A percentile compares a stretch with the other conserved stretches of the same genome.
phyloP scores from a whole-genome alignment of 2,113 vertebrate species.

The Tachuris rubrigastra region DNA sequence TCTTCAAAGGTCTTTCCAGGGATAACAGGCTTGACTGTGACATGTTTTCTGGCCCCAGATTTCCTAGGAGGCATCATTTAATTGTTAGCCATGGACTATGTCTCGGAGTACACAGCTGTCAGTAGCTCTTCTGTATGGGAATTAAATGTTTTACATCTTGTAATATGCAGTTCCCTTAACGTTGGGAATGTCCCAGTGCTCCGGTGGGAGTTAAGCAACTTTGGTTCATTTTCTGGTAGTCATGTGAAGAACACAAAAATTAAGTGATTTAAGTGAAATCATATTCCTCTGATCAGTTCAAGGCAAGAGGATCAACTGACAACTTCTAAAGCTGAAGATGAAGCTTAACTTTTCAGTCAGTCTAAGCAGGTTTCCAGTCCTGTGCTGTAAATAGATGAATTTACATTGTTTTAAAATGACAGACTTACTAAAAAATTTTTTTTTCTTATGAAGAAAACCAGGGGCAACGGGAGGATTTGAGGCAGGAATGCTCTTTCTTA shows the following conservation, averaged over 20 bases:
- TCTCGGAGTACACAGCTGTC: not conserved
- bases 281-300: not conserved
- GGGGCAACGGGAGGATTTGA: not conserved
- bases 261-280: not conserved
- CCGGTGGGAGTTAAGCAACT: not conserved
- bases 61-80: conserved; percentile 8
- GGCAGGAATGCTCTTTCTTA: not conserved
- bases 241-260: not conserved
- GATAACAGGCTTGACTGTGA: not conserved
- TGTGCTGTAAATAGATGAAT: not conserved
- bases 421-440: too few species aligned
- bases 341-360: not conserved
- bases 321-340: not conserved
- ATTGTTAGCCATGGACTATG: not conserved
- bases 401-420: not conserved
- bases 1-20: not conserved
- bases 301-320: not conserved
- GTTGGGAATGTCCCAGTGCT: not conserved
- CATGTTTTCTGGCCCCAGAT: not conserved
- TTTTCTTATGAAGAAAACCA: not conserved
- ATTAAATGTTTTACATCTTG: conserved; percentile 21
- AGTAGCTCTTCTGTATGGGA: not conserved
- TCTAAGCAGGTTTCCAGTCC: not conserved
- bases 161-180: conserved; percentile 48
- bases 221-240: not conserved